A percentile compares a stretch with the other conserved stretches of the same genome.
Conservation (phyloP, 2,888 invertebrate species). For the Leptinotarsa rubiginosa region DNA sequence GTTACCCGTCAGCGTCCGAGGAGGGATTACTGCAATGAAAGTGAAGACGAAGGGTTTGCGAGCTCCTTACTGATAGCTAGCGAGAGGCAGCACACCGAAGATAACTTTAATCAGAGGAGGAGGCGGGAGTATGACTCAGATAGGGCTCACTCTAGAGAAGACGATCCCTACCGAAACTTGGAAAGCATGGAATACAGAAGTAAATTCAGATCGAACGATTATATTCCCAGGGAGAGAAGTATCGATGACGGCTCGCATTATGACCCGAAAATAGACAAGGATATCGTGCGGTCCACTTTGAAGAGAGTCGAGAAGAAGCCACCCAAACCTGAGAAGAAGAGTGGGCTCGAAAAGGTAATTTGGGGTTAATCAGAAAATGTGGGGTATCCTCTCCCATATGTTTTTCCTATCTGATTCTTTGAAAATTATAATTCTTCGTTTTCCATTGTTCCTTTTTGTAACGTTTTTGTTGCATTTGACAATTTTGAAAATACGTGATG, state of each 20-base stretch:
- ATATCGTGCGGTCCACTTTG: slow-evolving; percentile 61
- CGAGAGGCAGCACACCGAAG: slow-evolving; percentile 80
- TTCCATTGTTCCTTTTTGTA: too few relatives aligned
- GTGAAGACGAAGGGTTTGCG: slow-evolving; percentile 78
- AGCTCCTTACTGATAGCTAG: slow-evolving; percentile 78
- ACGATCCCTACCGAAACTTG: slow-evolving; percentile 57
- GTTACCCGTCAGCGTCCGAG: slow-evolving; percentile 49
- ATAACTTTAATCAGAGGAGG: slow-evolving; percentile 66
- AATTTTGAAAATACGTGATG: too few relatives aligned
- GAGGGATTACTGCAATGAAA: slow-evolving; percentile 68
- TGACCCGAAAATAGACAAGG: slow-evolving; percentile 74
- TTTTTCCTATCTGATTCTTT: too few relatives aligned
- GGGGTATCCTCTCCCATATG: too few relatives aligned
- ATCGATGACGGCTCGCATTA: slow-evolving; percentile 77
- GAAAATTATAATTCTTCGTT: too few relatives aligned
- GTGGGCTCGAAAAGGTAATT: slow-evolving; percentile 78
- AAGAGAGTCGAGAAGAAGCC: slow-evolving; percentile 68
- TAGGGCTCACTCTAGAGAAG: slow-evolving; percentile 51
- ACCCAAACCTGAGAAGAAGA: slow-evolving; percentile 76
- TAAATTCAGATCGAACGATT: slow-evolving; percentile 68
- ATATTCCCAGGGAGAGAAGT: slow-evolving; percentile 70
- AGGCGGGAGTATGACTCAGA: slow-evolving; percentile 57
- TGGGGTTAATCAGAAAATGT: too few relatives aligned
- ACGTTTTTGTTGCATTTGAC: too few relatives aligned
- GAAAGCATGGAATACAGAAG: slow-evolving; percentile 60